These are phyloP conservation scores for Sebastes trivittatus DNA, from an alignment of 2,797 vertebrate genomes.

Conservation along the genomic window DNA sequence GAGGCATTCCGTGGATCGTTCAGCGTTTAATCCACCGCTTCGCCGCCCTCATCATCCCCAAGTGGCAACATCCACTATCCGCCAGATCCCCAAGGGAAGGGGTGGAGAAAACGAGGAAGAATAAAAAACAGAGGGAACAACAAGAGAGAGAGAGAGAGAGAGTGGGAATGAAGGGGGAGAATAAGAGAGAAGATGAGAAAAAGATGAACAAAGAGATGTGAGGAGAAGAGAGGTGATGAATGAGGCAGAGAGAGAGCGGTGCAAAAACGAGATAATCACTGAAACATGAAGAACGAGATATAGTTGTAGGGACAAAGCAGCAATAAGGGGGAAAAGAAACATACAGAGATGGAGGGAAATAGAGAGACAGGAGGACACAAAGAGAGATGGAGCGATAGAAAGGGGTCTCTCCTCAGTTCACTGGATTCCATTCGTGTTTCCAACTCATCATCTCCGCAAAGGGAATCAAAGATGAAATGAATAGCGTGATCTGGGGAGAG, in stretches of 20 bases:
- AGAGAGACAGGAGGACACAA: slow-evolving; percentile 25
- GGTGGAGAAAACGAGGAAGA: slow-evolving; percentile 16
- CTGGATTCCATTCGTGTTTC: slow-evolving; percentile 70
- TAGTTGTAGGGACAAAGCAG: background rate
- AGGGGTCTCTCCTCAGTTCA: slow-evolving; percentile 54
- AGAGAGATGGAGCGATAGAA: slow-evolving; percentile 52
- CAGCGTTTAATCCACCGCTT: slow-evolving; percentile 76
- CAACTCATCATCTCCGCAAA: slow-evolving; percentile 71
- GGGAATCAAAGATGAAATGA: slow-evolving; percentile 78
- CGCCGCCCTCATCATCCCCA: slow-evolving; percentile 71
- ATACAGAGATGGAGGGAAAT: slow-evolving; percentile 9
- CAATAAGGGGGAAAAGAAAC: background rate
- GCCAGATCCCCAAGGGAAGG: slow-evolving; percentile 46
- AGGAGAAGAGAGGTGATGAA: background rate
- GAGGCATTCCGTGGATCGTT: slow-evolving; percentile 53
- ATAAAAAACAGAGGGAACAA: background rate
- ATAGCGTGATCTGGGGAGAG: slow-evolving; percentile 56
- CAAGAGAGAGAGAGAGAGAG: background rate
- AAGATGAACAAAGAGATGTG: background rate
- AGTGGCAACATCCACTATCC: slow-evolving; percentile 66
- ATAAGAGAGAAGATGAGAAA: background rate
- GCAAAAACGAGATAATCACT: slow-evolving; percentile 38
- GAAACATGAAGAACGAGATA: slow-evolving; percentile 28
- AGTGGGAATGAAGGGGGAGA: background rate
- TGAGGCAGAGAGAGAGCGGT: slow-evolving; percentile 9